Evolutionary conservation across 1,140 invertebrate genomes (phyloP).

Genomic region (Drosophila yakuba): DNA sequence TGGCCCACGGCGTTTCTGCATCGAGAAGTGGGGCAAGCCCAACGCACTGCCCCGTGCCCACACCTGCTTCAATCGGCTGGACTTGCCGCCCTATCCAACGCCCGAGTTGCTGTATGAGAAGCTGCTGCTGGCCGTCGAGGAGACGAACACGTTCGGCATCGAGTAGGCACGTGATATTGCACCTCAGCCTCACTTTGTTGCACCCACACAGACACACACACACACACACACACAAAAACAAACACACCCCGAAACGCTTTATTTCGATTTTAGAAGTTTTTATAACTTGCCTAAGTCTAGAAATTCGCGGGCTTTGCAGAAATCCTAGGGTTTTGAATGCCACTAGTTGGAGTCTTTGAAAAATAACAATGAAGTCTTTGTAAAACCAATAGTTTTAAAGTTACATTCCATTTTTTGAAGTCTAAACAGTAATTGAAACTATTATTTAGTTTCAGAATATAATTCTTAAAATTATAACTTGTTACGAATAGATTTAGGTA

Average conservation of each 20-base stretch:
- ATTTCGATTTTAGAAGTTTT: conserved; percentile 43
- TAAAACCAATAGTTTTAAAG: too few species aligned
- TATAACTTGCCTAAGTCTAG: conserved; percentile 13
- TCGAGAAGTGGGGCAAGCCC: conserved; percentile 98
- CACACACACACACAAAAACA: background rate
- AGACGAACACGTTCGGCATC: conserved; percentile 98
- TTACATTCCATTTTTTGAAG: background rate
- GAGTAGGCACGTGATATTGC: conserved; percentile 87
- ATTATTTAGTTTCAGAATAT: background rate
- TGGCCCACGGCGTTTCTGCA: conserved; percentile 97
- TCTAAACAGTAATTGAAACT: too few species aligned
- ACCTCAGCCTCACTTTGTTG: conserved; percentile 13
- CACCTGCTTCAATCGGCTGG: conserved; percentile 98
- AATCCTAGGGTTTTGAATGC: background rate
- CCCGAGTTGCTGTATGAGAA: conserved; percentile 97
- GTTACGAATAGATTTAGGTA: background rate
- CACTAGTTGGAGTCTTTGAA: background rate
- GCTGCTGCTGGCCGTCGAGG: conserved; percentile 96
- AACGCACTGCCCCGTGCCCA: conserved; percentile 97
- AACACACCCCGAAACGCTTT: conserved; percentile 25
- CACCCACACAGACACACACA: conserved; percentile 5
- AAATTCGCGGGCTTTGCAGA: background rate
- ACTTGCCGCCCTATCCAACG: conserved; percentile 97
- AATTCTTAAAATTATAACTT: background rate
- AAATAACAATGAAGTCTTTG: background rate